Evolutionary conservation across 2,888 invertebrate species (phyloP), one percentile per base, ranked within the genome.

Genomic region (Pseudoips prasinana): DNA sequence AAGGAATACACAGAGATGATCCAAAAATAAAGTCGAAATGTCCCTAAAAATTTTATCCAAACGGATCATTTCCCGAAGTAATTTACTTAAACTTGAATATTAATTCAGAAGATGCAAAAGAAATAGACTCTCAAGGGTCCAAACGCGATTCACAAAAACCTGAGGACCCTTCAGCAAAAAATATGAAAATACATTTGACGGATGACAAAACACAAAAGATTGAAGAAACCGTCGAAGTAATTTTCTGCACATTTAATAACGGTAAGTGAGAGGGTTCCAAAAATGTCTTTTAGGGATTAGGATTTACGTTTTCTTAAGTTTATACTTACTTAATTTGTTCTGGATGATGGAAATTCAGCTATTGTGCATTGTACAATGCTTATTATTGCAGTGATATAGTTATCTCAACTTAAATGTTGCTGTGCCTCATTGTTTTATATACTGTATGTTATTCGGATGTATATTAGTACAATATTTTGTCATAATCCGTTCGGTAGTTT

Each of bases 31-130:
- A n/a, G n/a, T n/a, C n/a, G n/a, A n/a, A n/a, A n/a, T n/a, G n/a
- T n/a, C n/a, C n/a, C 14, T 5, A 14, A 14, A 14, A 14, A 14
- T 14, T 5, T 14, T 5, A 14, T 14, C 14, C 3, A 14, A 14
- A 5, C 5, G 5, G 5, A 20, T 20, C 18, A 3, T 18, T 18
- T 6, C 3, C 20, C 74, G 67, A 70, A 69, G 72, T 80, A 82
- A 84, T 83, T 85, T 82, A 78, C 83, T 86, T 84, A n/a, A n/a
- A 7, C 2, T 86, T 86, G 84, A 86, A 86, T 86, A 86, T 87
- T 86, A 86, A 87, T 79, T 65, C 73, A 70, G 62, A 62, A 64
- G 74, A 67, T 69, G 65, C 59, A 62, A 64, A 71, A 61, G 68
- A 59, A 59, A 54, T 58, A 58, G 58, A 58, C 51, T 61, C 25